A percentile compares a stretch with the other conserved stretches of the same genome.
These are phyloP conservation scores for Drosophila monieri DNA, from an alignment of 2,888 invertebrate genomes.

Conservation along the genomic window DNA sequence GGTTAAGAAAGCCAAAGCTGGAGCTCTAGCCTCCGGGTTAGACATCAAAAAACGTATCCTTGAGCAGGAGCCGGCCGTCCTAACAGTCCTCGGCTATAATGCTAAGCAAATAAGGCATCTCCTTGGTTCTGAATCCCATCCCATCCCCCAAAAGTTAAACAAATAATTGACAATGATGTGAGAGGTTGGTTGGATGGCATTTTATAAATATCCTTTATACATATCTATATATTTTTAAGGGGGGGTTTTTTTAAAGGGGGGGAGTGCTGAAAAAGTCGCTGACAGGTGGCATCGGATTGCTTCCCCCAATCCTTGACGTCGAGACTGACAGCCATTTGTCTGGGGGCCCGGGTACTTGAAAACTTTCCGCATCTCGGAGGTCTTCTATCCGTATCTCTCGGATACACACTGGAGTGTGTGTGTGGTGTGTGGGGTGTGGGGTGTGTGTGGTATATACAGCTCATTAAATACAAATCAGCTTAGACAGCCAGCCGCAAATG, in stretches of 20 bases:
- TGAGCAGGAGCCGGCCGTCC: constrained; percentile 19
- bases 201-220: neutral
- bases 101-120: constrained; percentile 64
- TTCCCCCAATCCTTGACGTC: constrained; percentile 24
- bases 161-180: constrained; percentile 64
- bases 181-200: neutral
- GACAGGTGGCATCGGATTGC: constrained; percentile 64
- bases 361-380: constrained; percentile 2
- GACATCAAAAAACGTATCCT: constrained; percentile 30
- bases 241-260: neutral
- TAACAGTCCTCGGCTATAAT: constrained; percentile 47
- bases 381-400: neutral
- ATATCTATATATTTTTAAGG: neutral
- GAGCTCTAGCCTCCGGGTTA: constrained; percentile 14
- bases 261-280: constrained; percentile 28
- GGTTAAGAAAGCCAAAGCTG: constrained; percentile 29
- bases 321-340: constrained; percentile 46
- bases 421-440: constrained; percentile 13
- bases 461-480: constrained; percentile 78
- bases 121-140: neutral
- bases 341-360: constrained; percentile 14
- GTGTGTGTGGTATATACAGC: constrained; percentile 57
- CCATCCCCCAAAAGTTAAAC: constrained; percentile 46
- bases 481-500: constrained; percentile 51
- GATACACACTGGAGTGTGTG: constrained; percentile 12